phyloP scores from a whole-genome alignment of 2,888 invertebrate species.

The Athripsodes cinereus region DNA sequence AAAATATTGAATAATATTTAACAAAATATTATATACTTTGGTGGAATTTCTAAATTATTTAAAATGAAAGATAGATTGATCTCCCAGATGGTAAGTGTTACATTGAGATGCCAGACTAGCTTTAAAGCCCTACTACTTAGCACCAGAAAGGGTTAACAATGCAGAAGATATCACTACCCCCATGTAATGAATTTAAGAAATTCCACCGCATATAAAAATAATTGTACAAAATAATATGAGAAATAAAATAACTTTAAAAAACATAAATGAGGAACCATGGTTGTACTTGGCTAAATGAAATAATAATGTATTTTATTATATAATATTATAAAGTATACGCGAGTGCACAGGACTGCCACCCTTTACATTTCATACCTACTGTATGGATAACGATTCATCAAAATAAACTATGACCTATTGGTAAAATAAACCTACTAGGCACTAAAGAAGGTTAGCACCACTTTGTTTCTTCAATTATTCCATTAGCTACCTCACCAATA shows the following conservation, averaged over 20 bases:
- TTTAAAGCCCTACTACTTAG: no score
- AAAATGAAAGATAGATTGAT: not conserved
- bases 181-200: not conserved
- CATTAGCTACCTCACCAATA: not conserved
- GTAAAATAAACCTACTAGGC: not conserved
- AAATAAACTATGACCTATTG: not conserved
- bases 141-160: no score
- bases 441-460: not conserved
- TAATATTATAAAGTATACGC: no score
- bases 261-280: slow-evolving; percentile 22
- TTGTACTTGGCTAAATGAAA: slow-evolving; percentile 24
- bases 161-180: no score
- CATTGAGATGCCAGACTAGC: no score
- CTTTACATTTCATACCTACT: no score
- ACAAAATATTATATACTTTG: not conserved
- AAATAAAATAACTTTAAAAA: not conserved
- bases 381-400: no score
- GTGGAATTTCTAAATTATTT: not conserved
- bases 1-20: not conserved
- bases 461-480: not conserved
- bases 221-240: not conserved
- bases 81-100: no score
- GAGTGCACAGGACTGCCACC: no score
- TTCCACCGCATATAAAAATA: not conserved
- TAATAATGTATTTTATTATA: slow-evolving; percentile 9